Evolutionary conservation across 1,140 invertebrate genomes (phyloP).

Genomic region (Phocides pigmalion): DNA sequence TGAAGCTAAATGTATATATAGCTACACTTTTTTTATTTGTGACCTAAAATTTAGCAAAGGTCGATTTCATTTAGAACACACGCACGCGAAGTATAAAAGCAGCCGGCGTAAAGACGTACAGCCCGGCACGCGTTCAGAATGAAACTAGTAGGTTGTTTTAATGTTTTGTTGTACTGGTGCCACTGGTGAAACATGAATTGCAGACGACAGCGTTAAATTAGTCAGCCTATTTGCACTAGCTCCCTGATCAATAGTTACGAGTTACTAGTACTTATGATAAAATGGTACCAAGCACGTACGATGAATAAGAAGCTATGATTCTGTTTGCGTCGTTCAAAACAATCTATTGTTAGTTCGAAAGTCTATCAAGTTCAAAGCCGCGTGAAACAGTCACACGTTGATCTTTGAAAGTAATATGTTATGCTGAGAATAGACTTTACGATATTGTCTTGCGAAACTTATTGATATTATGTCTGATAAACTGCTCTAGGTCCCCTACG

Average conservation of each 20-base stretch:
- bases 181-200: constrained; percentile 9
- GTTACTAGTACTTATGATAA: neutral
- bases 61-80: constrained; percentile 29
- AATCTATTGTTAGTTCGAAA: constrained; percentile 2
- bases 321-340: neutral
- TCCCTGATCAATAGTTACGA: no score
- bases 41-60: constrained; percentile 19
- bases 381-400: neutral
- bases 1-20: neutral
- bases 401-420: neutral
- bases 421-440: no score
- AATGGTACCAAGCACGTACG: neutral
- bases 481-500: no score
- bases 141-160: constrained; percentile 14
- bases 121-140: constrained; percentile 13
- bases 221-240: neutral
- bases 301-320: neutral
- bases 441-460: no score
- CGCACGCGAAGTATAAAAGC: constrained; percentile 14
- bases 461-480: no score
- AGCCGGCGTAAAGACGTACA: constrained; percentile 16
- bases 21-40: constrained; percentile 6
- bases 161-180: constrained; percentile 15
- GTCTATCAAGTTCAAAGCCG: constrained; percentile 15
- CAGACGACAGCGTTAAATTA: constrained; percentile 6